These are phyloP conservation scores for Chaetodon auriga DNA, from an alignment of 2,113 vertebrate genomes.

Conservation along the genomic window DNA sequence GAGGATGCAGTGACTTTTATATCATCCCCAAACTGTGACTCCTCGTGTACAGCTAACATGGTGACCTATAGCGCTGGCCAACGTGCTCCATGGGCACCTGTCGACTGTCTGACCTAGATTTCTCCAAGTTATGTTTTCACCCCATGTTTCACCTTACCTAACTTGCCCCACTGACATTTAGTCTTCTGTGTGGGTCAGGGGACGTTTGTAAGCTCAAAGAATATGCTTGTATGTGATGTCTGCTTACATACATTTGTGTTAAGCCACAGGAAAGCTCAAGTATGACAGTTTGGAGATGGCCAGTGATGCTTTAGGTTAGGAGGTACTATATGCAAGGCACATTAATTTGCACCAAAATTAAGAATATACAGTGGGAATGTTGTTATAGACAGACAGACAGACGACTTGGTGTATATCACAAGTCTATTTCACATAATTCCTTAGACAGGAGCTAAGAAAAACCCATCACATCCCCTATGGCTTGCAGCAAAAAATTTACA, in stretches of 20 bases:
- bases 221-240: not conserved
- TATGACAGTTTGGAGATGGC: not conserved
- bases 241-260: not conserved
- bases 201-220: not conserved
- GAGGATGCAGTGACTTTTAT: conserved; percentile 31
- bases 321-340: not conserved
- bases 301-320: not conserved
- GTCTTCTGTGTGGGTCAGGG: not conserved
- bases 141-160: conserved; percentile 10
- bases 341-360: not conserved
- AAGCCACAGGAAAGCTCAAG: not conserved
- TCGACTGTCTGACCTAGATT: conserved; percentile 47
- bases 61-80: conserved; percentile 22
- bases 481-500: conserved; percentile 49
- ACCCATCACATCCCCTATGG: conserved; percentile 27
- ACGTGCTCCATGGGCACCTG: conserved; percentile 31
- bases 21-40: not conserved
- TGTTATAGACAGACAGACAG: not conserved
- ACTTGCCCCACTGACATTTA: conserved; percentile 55
- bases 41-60: not conserved
- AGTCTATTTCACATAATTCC: conserved; percentile 39
- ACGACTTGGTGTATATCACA: conserved; percentile 18
- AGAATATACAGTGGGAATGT: not conserved
- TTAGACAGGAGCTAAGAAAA: not conserved
- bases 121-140: conserved; percentile 28